A percentile compares a stretch with the other conserved stretches of the same genome.
phyloP scores from a whole-genome alignment of 35 echinoderm and acorn worm genomes.

The Nesometra sesokonis region DNA sequence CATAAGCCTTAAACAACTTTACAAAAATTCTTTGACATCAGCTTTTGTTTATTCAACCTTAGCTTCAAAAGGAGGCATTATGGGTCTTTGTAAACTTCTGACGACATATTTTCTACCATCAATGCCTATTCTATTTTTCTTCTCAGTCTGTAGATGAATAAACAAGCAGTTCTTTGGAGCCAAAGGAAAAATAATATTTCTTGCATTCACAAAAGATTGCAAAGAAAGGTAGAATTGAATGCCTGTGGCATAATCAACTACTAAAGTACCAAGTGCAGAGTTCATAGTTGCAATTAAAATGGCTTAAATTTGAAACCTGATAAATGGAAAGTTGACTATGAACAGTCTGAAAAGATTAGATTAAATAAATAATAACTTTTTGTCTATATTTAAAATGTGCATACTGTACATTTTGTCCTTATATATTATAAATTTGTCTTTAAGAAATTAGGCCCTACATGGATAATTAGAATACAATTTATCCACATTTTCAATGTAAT shows the following conservation, averaged over 20 bases:
- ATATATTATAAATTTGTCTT: too few relatives aligned
- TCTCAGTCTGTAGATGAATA: background rate
- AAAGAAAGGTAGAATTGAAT: background rate
- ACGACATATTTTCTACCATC: background rate
- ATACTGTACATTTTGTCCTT: too few relatives aligned
- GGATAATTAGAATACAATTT: too few relatives aligned
- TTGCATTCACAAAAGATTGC: background rate
- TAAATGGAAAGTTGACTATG: background rate
- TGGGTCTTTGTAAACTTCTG: background rate
- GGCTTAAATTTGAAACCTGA: background rate
- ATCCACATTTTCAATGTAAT: too few relatives aligned
- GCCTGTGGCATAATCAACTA: background rate
- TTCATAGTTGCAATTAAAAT: background rate
- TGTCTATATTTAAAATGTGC: too few relatives aligned
- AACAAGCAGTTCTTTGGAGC: background rate
- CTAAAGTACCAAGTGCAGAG: background rate
- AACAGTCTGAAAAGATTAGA: background rate
- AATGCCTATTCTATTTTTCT: background rate
- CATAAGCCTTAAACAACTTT: background rate
- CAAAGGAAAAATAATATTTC: constrained; percentile 1
- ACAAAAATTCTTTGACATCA: background rate
- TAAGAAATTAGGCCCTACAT: too few relatives aligned
- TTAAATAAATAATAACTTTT: too few relatives aligned
- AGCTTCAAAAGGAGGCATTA: background rate
- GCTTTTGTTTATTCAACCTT: background rate